Base-by-base conservation (phyloP, 2,888 invertebrate genomes). In the Nycteola revayana region DNA sequence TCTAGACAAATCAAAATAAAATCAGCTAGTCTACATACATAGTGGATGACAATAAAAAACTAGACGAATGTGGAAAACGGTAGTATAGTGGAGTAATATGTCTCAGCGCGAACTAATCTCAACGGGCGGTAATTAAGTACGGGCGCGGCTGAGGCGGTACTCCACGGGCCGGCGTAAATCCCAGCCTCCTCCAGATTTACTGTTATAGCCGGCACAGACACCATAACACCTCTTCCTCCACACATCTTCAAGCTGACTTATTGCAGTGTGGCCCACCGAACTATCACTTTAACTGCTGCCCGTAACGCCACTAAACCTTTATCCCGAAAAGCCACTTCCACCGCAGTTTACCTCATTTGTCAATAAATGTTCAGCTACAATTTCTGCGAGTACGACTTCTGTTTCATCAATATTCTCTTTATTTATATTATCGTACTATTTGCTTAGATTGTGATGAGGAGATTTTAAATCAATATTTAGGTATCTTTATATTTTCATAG, bases 181-280 rank as follows among this genome's bases (percentile, higher is more conserved):
- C 65, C 55, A 63, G 63, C 66, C 73, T 75, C 59, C 14, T 66
- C 90, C 90, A 74, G 81, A 86, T 87, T 86, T 85, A 86, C 72
- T 81, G 83, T 84, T 85, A 85, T 82, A 55, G 79, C 73, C 61
- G 50, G 59, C 54, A 53, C 71, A 75, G 77, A 69, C 66, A 63
- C 70, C 62, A 65, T 68, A 66, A 67, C 57, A 65, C 56, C 46
- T 49, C 49, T 58, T 57, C 62, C 60, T 55, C 57, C 58, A 32
- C 56, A 65, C 66, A 65, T 70, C 73, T 66, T 55, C 60, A 36
- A 51, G 42, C 60, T 74, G 77, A 78, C 67, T 78, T 77, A 78
- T 75, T 52, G 68, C 56, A 32, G 37, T 56, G 62, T 51, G 60
- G 63, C 58, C 48, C 42, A 45, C 53, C 48, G 42, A 64, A 69